These are phyloP conservation scores for Betta splendens DNA, from an alignment of 2,797 vertebrate species.

Conservation along the genomic window DNA sequence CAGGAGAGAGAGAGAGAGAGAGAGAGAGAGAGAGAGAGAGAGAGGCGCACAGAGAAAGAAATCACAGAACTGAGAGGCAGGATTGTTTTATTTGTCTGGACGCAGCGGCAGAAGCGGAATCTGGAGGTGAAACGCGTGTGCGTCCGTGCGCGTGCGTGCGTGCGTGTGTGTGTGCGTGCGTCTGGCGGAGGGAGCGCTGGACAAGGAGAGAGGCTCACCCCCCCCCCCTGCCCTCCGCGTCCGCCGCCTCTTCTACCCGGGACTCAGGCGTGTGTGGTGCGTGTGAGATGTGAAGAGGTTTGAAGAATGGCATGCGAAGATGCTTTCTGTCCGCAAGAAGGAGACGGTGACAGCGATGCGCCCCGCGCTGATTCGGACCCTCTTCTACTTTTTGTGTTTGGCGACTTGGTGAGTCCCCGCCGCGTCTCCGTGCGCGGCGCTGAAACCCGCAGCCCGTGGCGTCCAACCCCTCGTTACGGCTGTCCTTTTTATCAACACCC, in stretches of 20 bases:
- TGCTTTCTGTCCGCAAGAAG: conserved; percentile 92
- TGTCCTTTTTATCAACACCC: neutral
- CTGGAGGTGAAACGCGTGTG: conserved; percentile 22
- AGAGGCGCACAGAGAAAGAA: no score
- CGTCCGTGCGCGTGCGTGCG: neutral
- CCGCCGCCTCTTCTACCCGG: conserved; percentile 65
- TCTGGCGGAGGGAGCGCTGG: conserved; percentile 51
- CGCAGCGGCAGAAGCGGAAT: conserved; percentile 51
- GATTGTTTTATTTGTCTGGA: conserved; percentile 34
- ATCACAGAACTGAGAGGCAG: conserved; percentile 12
- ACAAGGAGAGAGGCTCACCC: conserved; percentile 49
- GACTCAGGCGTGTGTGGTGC: conserved; percentile 78
- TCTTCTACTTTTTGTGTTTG: conserved; percentile 89
- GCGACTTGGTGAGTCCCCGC: conserved; percentile 89
- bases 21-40: conserved; percentile 11
- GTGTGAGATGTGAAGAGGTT: conserved; percentile 86
- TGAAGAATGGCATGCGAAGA: conserved; percentile 95
- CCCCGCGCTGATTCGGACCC: conserved; percentile 83
- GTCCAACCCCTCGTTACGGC: neutral
- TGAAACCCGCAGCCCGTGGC: conserved; percentile 17
- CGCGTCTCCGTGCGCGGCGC: conserved; percentile 41
- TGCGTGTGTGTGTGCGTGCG: neutral
- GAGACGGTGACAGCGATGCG: conserved; percentile 87
- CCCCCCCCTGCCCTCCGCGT: conserved; percentile 50
- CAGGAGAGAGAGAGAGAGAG: conserved; percentile 12